These are phyloP conservation scores for Athalia cordata DNA, from an alignment of 2,888 invertebrate genomes.

Conservation along the genomic window DNA sequence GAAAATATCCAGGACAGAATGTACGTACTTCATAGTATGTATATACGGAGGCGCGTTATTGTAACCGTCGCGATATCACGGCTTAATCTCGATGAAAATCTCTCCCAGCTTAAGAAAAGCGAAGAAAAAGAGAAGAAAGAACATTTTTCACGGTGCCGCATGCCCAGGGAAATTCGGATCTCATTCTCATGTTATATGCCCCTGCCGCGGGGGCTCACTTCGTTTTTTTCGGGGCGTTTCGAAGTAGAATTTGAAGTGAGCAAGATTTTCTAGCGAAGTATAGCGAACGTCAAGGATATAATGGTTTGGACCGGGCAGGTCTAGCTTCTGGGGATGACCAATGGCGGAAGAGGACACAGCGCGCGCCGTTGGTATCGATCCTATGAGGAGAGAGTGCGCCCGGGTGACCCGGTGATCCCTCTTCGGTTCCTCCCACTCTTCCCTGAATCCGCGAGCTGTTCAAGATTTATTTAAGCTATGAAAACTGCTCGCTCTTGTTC, in stretches of 20 bases:
- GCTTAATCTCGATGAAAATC: too few species aligned
- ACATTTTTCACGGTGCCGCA: too few species aligned
- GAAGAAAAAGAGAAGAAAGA: too few species aligned
- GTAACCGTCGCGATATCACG: too few species aligned
- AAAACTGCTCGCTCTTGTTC: not conserved
- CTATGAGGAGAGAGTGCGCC: constrained; percentile 53
- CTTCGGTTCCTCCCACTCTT: constrained; percentile 49
- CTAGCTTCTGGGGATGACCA: constrained; percentile 70
- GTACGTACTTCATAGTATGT: too few species aligned
- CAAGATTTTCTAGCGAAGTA: not conserved
- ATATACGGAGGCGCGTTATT: too few species aligned
- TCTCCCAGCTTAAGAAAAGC: too few species aligned
- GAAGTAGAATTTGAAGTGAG: constrained; percentile 20
- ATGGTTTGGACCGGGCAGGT: constrained; percentile 61
- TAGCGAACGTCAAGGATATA: constrained; percentile 47
- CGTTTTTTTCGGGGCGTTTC: too few species aligned
- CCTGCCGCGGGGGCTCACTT: too few species aligned
- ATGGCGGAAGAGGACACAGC: constrained; percentile 71
- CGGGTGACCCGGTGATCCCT: constrained; percentile 53
- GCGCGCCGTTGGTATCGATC: constrained; percentile 69
- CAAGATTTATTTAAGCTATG: constrained; percentile 43
- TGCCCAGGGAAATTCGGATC: too few species aligned
- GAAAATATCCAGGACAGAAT: constrained; percentile 59
- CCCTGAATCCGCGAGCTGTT: constrained; percentile 58
- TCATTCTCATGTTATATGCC: too few species aligned